Percentiles rank a stretch among this genome's conserved stretches.
Evolutionary conservation across 2,888 invertebrate species (phyloP).

Genomic region (Nesidiocoris tenuis): DNA sequence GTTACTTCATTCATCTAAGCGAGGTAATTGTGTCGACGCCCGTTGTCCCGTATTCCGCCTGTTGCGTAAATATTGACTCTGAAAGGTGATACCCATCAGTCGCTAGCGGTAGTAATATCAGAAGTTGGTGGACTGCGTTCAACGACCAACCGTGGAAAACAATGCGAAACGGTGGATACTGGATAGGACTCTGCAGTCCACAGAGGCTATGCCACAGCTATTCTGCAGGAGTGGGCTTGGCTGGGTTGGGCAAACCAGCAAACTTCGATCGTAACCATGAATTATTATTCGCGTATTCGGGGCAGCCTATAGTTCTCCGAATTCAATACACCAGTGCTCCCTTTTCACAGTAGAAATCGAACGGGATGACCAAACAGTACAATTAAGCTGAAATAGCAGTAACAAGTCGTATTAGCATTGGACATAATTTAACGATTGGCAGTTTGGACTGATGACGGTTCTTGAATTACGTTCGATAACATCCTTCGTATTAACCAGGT

Average conservation of each 20-base stretch:
- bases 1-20: background rate
- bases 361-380: background rate
- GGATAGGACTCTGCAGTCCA: background rate
- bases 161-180: background rate
- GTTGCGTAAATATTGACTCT: background rate
- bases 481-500: too few species aligned
- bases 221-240: too few species aligned
- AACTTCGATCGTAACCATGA: background rate
- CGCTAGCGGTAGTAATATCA: background rate
- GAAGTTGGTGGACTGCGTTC: background rate
- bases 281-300: background rate
- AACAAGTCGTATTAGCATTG: background rate
- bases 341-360: background rate
- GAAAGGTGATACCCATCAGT: background rate
- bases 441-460: too few species aligned
- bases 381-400: background rate
- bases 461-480: too few species aligned
- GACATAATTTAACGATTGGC: background rate
- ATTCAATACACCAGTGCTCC: background rate
- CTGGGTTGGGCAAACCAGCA: too few species aligned
- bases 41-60: background rate
- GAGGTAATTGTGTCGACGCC: background rate
- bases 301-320: background rate
- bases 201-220: background rate
- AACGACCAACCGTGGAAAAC: background rate